Evolutionary conservation across 2,113 vertebrate genomes (phyloP).

Genomic region (Vulpes ferrilata): DNA sequence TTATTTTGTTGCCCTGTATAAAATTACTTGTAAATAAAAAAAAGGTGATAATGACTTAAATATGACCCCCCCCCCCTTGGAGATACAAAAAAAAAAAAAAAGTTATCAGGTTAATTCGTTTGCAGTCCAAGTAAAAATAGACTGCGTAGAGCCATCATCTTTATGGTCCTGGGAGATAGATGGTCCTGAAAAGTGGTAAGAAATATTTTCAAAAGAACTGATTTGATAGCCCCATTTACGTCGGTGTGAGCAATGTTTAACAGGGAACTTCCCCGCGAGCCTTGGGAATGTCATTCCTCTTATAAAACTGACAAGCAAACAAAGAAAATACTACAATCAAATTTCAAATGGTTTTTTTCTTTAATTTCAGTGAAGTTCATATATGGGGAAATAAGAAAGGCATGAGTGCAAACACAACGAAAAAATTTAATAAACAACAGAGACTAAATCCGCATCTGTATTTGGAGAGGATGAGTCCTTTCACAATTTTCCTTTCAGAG

Average conservation of each 20-base stretch:
- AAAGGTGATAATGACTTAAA: neutral
- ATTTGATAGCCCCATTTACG: neutral
- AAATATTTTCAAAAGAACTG: slow-evolving; percentile 57
- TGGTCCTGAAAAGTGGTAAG: slow-evolving; percentile 19
- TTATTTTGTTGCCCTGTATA: neutral
- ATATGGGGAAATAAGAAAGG: slow-evolving; percentile 34
- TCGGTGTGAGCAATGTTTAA: slow-evolving; percentile 2
- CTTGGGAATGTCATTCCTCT: slow-evolving; percentile 67
- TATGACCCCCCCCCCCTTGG: neutral
- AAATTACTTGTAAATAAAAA: neutral
- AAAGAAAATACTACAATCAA: slow-evolving; percentile 67
- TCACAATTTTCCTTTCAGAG: slow-evolving; percentile 6
- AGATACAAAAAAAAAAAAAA: neutral
- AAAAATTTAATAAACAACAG: slow-evolving; percentile 7
- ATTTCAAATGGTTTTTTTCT: slow-evolving; percentile 57
- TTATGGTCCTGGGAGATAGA: neutral
- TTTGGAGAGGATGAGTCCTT: neutral
- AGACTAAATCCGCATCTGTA: slow-evolving; percentile 39
- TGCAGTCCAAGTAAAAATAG: slow-evolving; percentile 24
- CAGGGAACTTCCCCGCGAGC: neutral
- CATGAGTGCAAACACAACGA: neutral
- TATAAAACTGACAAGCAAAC: slow-evolving; percentile 70
- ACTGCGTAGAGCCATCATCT: slow-evolving; percentile 11
- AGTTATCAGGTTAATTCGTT: slow-evolving; percentile 36
- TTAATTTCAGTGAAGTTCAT: slow-evolving; percentile 47